Conservation (phyloP, 2,888 invertebrate genomes). For the Hyposoter dolosus region DNA sequence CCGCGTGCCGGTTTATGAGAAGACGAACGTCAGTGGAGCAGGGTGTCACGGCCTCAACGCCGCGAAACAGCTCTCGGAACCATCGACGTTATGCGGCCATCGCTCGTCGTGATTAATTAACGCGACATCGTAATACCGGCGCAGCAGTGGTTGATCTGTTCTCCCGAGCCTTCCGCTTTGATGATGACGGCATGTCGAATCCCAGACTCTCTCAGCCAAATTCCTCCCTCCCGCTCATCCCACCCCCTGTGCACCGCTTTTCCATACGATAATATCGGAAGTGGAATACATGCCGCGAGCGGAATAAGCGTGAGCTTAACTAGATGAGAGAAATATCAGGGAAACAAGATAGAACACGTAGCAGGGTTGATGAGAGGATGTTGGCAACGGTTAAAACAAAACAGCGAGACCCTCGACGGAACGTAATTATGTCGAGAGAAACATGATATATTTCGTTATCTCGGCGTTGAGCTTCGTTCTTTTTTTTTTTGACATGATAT, state of each 20-base stretch:
- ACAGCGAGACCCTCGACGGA: neutral
- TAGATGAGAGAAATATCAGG: constrained; percentile 30
- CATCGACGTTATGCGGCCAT: constrained; percentile 43
- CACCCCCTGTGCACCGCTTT: neutral
- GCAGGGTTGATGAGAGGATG: neutral
- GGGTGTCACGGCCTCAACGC: constrained; percentile 59
- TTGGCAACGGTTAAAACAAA: neutral
- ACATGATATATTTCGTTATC: neutral
- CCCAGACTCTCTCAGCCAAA: constrained; percentile 35
- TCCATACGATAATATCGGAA: constrained; percentile 56
- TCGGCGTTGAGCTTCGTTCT: neutral
- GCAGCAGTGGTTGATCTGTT: constrained; percentile 52
- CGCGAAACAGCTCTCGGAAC: constrained; percentile 49
- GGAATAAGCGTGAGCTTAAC: constrained; percentile 37
- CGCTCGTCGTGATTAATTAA: constrained; percentile 77
- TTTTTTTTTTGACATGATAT: neutral
- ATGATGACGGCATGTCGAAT: constrained; percentile 52
- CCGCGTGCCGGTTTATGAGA: neutral
- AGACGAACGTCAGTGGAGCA: constrained; percentile 21
- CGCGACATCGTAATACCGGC: constrained; percentile 71
- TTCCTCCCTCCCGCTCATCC: neutral
- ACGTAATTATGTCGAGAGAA: constrained; percentile 4
- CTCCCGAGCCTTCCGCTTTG: constrained; percentile 56
- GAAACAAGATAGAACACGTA: constrained; percentile 23
- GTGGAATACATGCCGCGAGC: constrained; percentile 52